Conservation (phyloP, 2,113 vertebrate species). For the Cryptotis parvus region DNA sequence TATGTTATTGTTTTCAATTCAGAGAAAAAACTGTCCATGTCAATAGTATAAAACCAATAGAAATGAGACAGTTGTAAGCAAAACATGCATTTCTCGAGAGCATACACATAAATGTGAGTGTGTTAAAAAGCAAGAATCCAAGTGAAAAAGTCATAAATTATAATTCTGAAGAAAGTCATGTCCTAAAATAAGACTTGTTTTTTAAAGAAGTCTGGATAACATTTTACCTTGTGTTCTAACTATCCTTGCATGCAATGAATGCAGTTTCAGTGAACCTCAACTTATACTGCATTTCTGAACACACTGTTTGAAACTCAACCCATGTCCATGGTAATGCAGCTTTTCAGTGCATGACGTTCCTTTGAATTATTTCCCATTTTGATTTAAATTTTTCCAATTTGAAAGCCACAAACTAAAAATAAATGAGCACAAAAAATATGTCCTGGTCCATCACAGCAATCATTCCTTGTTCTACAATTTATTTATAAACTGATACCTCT, state of each 20-base stretch:
- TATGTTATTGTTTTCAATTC: constrained; percentile 4
- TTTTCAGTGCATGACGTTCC: constrained; percentile 6
- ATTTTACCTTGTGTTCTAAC: constrained; percentile 84
- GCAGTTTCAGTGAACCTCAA: constrained; percentile 72
- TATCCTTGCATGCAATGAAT: constrained; percentile 77
- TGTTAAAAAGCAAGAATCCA: constrained; percentile 78
- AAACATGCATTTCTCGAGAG: constrained; percentile 68
- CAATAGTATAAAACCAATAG: constrained; percentile 62
- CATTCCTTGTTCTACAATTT: constrained; percentile 39
- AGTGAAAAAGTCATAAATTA: constrained; percentile 83
- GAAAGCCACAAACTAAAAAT: constrained; percentile 63
- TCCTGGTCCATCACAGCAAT: constrained; percentile 46
- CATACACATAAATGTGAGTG: constrained; percentile 52
- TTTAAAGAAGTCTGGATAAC: constrained; percentile 82
- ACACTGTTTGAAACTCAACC: constrained; percentile 48
- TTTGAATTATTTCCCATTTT: constrained; percentile 68
- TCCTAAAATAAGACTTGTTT: constrained; percentile 82
- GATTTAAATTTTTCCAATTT: constrained; percentile 60
- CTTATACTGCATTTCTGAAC: constrained; percentile 72
- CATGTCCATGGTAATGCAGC: constrained; percentile 73
- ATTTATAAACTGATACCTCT: constrained; percentile 26
- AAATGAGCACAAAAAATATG: constrained; percentile 53
- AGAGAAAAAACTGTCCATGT: constrained; percentile 40
- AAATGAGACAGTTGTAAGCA: constrained; percentile 45
- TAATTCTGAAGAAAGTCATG: constrained; percentile 77